Evolutionary conservation across 1,140 invertebrate genomes (phyloP).

Genomic region (Leptinotarsa defecta): DNA sequence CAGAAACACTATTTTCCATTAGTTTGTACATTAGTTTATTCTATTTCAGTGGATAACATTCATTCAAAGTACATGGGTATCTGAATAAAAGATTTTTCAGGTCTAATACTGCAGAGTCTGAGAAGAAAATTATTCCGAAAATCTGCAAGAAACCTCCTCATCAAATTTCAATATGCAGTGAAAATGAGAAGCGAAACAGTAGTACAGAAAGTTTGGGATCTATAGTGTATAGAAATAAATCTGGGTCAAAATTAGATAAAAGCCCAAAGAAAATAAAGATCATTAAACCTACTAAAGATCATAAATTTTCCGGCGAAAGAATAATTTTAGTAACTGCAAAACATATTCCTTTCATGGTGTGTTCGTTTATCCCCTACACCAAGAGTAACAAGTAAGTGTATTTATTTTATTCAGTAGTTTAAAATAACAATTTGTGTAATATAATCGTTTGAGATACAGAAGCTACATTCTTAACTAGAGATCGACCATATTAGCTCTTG

Average conservation of each 20-base stretch:
- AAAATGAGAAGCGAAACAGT: conserved; percentile 57
- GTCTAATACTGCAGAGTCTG: conserved; percentile 16
- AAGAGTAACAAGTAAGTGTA: conserved; percentile 68
- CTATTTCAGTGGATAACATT: too few relatives aligned
- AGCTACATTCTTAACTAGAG: too few relatives aligned
- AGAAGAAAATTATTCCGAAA: conserved; percentile 36
- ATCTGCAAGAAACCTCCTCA: conserved; percentile 59
- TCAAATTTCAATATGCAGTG: conserved; percentile 57
- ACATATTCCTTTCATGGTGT: conserved; percentile 78
- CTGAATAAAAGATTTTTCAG: conserved; percentile 1
- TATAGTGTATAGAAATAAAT: conserved; percentile 41
- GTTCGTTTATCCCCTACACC: conserved; percentile 81
- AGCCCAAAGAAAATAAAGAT: conserved; percentile 62
- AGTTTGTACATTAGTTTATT: too few relatives aligned
- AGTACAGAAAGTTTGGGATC: conserved; percentile 73
- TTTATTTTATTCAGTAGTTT: not conserved
- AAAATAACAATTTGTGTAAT: not conserved
- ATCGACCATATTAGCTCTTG: too few relatives aligned
- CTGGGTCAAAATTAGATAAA: conserved; percentile 57
- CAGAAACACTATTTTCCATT: too few relatives aligned
- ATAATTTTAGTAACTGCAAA: conserved; percentile 73
- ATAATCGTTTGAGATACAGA: too few relatives aligned
- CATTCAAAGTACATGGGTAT: too few relatives aligned
- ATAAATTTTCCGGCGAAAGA: conserved; percentile 76
- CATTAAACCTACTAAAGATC: conserved; percentile 63